phyloP scores from a whole-genome alignment of 2,888 invertebrate species.

The Habrosyne pyritoides region DNA sequence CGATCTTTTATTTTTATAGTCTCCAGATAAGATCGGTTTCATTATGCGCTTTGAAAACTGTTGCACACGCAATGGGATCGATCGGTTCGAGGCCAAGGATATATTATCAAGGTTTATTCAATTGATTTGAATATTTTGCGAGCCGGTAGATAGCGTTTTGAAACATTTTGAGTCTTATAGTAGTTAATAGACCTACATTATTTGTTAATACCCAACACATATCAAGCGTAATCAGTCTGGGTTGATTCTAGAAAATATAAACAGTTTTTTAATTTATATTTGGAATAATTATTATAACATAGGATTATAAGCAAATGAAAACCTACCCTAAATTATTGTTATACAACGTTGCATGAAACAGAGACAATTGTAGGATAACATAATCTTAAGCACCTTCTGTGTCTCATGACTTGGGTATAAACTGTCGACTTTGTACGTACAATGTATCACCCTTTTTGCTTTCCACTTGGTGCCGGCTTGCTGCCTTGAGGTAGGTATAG shows the following conservation, averaged over 20 bases:
- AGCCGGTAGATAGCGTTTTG: no score
- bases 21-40: neutral
- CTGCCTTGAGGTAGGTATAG: slow-evolving; percentile 32
- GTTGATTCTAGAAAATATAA: no score
- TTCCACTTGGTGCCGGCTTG: slow-evolving; percentile 9
- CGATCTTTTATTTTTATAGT: slow-evolving; percentile 47
- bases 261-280: no score
- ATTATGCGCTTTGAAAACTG: neutral
- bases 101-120: neutral
- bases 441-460: slow-evolving; percentile 4
- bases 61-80: neutral
- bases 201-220: no score
- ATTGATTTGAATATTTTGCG: neutral
- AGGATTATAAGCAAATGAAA: no score
- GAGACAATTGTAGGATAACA: neutral
- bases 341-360: no score
- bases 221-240: no score
- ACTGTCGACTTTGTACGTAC: slow-evolving; percentile 1
- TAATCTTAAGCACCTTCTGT: neutral
- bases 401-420: neutral
- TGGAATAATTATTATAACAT: no score
- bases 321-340: no score
- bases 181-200: no score
- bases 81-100: neutral
- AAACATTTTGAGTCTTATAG: no score